Percentiles rank a stretch among this genome's conserved stretches.
These are phyloP conservation scores for Malurus elegans DNA, from an alignment of 2,113 vertebrate species.

Conservation along the genomic window DNA sequence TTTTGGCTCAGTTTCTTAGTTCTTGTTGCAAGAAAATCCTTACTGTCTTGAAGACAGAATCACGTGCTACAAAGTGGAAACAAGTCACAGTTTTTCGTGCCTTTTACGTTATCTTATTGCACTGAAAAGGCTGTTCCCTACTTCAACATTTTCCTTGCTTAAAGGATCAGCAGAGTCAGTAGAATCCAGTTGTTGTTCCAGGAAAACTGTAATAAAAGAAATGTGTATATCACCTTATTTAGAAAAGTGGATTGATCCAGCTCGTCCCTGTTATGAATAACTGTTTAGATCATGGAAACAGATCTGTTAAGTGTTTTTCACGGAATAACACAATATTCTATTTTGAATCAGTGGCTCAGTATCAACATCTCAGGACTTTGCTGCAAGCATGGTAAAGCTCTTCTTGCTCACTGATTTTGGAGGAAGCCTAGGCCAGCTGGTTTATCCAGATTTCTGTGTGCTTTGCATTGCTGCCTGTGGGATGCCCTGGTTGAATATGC, in stretches of 20 bases:
- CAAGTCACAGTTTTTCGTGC: background rate
- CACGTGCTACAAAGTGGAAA: background rate
- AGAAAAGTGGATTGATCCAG: background rate
- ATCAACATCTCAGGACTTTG: background rate
- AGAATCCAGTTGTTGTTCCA: background rate
- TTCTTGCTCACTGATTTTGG: accelerated
- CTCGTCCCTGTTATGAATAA: accelerated
- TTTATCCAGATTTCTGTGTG: background rate
- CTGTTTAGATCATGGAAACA: background rate
- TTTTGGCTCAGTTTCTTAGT: background rate
- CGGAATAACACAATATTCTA: background rate
- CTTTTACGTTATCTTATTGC: background rate
- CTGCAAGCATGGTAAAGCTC: background rate
- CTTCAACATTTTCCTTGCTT: background rate
- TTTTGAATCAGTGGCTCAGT: background rate
- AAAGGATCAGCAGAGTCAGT: background rate
- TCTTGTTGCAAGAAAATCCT: background rate
- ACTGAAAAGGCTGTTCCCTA: background rate
- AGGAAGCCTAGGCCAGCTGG: background rate
- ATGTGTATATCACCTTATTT: background rate
- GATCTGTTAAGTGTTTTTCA: background rate
- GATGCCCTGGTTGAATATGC: background rate
- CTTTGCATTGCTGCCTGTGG: background rate
- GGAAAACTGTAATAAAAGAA: background rate
- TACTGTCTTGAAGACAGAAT: background rate